Evolutionary conservation across 2,797 vertebrate species (phyloP), one percentile per base, ranked within the genome.

Genomic region (Chlorospingus semifuscus): DNA sequence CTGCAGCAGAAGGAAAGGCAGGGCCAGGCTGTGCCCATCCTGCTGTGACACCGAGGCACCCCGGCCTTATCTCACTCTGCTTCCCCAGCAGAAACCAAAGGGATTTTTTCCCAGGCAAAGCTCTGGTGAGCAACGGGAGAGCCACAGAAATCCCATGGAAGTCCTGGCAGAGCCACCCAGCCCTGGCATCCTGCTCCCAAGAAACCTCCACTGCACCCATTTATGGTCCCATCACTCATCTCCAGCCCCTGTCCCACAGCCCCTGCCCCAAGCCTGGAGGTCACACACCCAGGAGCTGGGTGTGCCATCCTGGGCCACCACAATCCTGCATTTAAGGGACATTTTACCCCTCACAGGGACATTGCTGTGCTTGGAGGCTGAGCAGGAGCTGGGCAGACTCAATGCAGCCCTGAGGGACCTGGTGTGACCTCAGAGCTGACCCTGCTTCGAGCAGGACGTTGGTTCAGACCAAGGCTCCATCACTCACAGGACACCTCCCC

Each of bases 241-340:
- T 12, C 34, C 60, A 29, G 3, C 2, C 11, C 23, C 23, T 6
- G 77, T 72, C 27, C 81, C 2, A 5, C 34, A 46, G 9, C 27
- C 39, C 22, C 71, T 39, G 41, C 36, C 12, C 22, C 26, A 1
- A 5, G 12, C 4, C 7, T 30, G 71, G 39, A 6, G 23, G 4
- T 8, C 10, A 37, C 39, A 26, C 0, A 5, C 44, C 41, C 0
- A 1, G 36, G 44, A 42, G 52, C 34, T 3, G 3, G 60, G 3
- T 32, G 0, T 7, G 3, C 5, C 65, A 52, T 2, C 47, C 65
- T 12, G 29, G 22, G 34, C 3, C 15, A 29, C 49, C 49, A 19
- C 11, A 7, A 17, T 2, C 66, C 63, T 14, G 47, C 20, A 1
- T 11, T 15, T 1, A 0, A 27, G 70, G 37, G 18, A 9, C 0